Evolutionary conservation across 1,140 invertebrate genomes (phyloP), one percentile per base, ranked within the genome.

Genomic region (Microvelia longipes): DNA sequence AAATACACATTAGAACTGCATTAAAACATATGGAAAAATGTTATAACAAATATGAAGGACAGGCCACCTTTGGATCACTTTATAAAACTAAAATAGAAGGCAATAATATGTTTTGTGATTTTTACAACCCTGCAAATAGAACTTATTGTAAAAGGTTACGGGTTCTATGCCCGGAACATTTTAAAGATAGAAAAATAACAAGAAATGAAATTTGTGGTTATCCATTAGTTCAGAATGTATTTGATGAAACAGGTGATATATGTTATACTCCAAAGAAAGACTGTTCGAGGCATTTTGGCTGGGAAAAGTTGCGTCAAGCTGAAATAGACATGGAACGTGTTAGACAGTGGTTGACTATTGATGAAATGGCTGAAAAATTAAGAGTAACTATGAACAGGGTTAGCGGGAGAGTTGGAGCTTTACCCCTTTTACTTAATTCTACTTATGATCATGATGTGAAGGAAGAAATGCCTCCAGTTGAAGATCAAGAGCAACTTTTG

Each of bases 91-190:
- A 91, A 65, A 96, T 98, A 73, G 95, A 98, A 80, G 92, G 92
- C 19, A 87, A 92, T 80, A 91, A 93, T 76, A 96, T 99, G 89
- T 98, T 99, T 79, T 99, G 97, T 79, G 96, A 99, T 77, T 94
- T 91, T 79, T 98, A 91, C 78, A 98, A 98, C 81, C 85, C 90
- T 2, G 81, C 85, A 1, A 94, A 91, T 76, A 85, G 87, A 68
- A 98, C 95, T 0, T 99, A 98, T 77, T 99, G 96, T 80, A 99
- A 98, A 81, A 81, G 96, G 66, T 80, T 99, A 19, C 85, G 93
- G 74, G 93, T 98, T 1, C 83, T 99, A 27, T 99, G 97, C 80
- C 95, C 97, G 0, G 97, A 99, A 77, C 97, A 99, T 79, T 93
- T 90, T 71, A 98, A 98, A 82, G 95, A 98, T 77, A 90, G 92